Base-by-base conservation (phyloP, 1,140 invertebrate species). In the Rhynchophorus ferrugineus region DNA sequence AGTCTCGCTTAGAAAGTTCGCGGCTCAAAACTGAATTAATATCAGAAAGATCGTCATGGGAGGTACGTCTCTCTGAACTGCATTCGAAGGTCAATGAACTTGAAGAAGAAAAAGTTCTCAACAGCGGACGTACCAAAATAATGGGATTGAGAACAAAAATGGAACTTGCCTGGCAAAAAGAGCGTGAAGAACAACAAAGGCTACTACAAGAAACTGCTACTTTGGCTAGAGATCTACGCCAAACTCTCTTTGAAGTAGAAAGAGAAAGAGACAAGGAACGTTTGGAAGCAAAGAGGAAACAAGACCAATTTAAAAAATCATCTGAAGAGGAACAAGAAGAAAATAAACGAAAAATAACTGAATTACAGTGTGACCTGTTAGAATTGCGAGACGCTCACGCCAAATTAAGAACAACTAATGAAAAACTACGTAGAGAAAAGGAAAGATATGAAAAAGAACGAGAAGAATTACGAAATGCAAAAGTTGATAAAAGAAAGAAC, bases 101-200 rank as follows among this genome's bases (percentile, higher is more conserved):
- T 56, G 88, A 91, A 70, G 89, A 91, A 69, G 88, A 91, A 48
- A 75, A 84, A 44, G 72, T 91, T 36, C 70, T 91, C 3, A 79
- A 78, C 1, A 87, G 85, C 49, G 89, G 88, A 50, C 75, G 90
- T 48, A 86, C 88, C 0, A 86, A 90, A 64, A 84, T 91, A 56
- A 84, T 87, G 3, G 89, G 89, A 17, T 72, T 91, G 39, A 85
- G 88, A 65, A 91, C 91, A 1, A 80, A 89, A 33, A 84, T 96
- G 78, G 92, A 96, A 67, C 71, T 95, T 9, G 90, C 91, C 1
- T 97, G 93, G 93, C 91, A 95, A 61, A 95, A 95, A 67, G 94
- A 97, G 69, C 75, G 93, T 45, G 86, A 91, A 63, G 91, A 95
- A 63, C 91, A 95, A 62, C 91, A 93, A 60, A 76, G 91, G 6